These are phyloP conservation scores for Taeniopygia guttata DNA, from an alignment of 2,797 vertebrate species.

Conservation along the genomic window DNA sequence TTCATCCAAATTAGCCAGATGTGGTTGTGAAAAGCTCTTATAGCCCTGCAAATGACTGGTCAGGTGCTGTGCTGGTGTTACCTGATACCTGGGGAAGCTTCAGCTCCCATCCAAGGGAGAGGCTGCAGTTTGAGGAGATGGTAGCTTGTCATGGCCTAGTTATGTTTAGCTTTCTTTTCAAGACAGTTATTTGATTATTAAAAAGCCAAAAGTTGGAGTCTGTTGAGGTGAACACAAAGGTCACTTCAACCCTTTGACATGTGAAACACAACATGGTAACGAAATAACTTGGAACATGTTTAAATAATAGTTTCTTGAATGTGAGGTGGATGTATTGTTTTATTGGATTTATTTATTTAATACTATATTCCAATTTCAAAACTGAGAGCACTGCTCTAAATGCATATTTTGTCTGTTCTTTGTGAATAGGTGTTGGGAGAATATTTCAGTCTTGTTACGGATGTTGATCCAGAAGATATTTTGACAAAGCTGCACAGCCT, in stretches of 20 bases:
- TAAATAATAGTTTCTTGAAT: not conserved
- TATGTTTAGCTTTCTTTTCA: not conserved
- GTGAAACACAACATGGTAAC: not conserved
- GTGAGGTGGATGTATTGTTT: not conserved
- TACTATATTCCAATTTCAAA: not conserved
- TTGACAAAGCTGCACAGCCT: constrained; percentile 80
- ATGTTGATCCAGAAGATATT: constrained; percentile 75
- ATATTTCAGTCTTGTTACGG: constrained; percentile 82
- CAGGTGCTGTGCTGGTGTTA: not conserved
- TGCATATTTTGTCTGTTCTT: not conserved
- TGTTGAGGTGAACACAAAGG: not conserved
- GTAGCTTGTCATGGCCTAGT: not conserved
- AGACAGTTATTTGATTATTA: not conserved
- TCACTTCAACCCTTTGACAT: not conserved
- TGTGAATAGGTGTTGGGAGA: constrained; percentile 89
- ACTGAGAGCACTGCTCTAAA: not conserved
- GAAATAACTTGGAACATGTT: not conserved
- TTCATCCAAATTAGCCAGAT: not conserved
- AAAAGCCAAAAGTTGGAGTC: not conserved
- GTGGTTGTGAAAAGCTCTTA: not conserved
- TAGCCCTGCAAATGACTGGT: not conserved
- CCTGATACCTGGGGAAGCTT: not conserved
- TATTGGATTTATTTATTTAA: not conserved
- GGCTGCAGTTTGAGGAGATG: not conserved
- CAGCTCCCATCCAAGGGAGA: not conserved